Base-by-base conservation (phyloP, 2,113 vertebrate genomes). In the Mugil cephalus region DNA sequence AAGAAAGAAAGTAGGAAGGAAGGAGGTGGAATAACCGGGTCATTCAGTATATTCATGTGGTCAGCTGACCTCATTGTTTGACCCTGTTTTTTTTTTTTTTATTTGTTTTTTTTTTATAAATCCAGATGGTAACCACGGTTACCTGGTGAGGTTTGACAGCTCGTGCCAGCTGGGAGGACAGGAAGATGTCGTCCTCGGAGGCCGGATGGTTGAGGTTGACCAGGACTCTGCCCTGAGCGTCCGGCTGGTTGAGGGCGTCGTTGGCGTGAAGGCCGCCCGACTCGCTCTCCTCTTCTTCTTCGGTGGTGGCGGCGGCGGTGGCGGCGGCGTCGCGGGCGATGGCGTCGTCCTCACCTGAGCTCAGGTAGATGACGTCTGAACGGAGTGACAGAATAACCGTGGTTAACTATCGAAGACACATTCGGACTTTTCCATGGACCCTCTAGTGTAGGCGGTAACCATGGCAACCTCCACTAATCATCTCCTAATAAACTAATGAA, bases 111-210 rank as follows among this genome's bases (percentile, higher is more conserved):
- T n/a, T n/a, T n/a, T n/a, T n/a, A n/a, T n/a, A n/a, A n/a, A n/a
- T n/a, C n/a, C n/a, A n/a, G n/a, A n/a, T n/a, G n/a, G n/a, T n/a
- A n/a, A n/a, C n/a, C n/a, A n/a, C n/a, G n/a, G 12, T 24, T 94
- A 99, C 98, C 97, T 98, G 97, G 92, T 98, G 97, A 84, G 97
- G 96, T 91, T 98, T 98, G 80, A 98, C 96, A 7, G 93, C 95
- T 47, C 88, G 89, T 8, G 96, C 96, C 79, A 98, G 91, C 89
- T 98, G 97, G 7, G 95, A 94, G 30, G 91, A 92, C 75, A 98
- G 91, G 83, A 95, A 98, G 83, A 98, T 92, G 83, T 98, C 96
- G 48, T 93, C 73, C 59, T 99, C 98, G 0, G 92, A 88, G 1
- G 92, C 82, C 34, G 96, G 96, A 70, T 98, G 97, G 89, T 96